These are phyloP conservation scores for Eucriotettix oculatus DNA, from an alignment of 2,888 invertebrate genomes.

Conservation along the genomic window DNA sequence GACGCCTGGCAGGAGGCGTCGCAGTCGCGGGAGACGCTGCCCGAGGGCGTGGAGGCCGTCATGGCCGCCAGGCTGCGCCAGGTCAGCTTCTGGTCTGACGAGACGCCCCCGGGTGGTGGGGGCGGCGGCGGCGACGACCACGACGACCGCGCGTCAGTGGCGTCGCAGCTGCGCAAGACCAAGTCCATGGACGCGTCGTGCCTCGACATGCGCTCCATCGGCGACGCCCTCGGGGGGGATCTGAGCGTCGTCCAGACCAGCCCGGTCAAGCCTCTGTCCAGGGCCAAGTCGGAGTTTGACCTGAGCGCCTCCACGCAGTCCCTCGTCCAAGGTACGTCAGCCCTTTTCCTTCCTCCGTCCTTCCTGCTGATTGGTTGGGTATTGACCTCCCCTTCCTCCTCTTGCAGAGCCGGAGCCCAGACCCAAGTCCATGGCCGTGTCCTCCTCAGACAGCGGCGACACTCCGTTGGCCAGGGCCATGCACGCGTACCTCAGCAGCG, in stretches of 20 bases:
- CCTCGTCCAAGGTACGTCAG: conserved; percentile 41
- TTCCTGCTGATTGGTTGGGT: not conserved
- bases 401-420: conserved; percentile 11
- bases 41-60: conserved; percentile 65
- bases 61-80: conserved; percentile 49
- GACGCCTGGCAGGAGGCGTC: conserved; percentile 84
- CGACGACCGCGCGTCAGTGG: conserved; percentile 57
- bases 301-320: conserved; percentile 57
- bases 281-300: conserved; percentile 84
- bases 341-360: not conserved
- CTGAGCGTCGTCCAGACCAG: conserved; percentile 13
- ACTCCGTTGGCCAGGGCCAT: conserved; percentile 67
- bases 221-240: conserved; percentile 10
- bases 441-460: conserved; percentile 36
- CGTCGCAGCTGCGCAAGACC: conserved; percentile 68
- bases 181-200: conserved; percentile 81
- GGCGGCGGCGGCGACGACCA: conserved; percentile 45
- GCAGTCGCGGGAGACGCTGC: conserved; percentile 66
- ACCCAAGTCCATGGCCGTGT: conserved; percentile 29
- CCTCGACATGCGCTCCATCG: conserved; percentile 48
- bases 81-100: conserved; percentile 53
- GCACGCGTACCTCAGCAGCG: conserved; percentile 74
- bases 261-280: conserved; percentile 42
- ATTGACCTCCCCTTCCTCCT: not conserved
- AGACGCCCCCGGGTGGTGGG: conserved; percentile 34